These are phyloP conservation scores for Plagodis pulveraria DNA, from an alignment of 2,888 invertebrate species.

Conservation along the genomic window DNA sequence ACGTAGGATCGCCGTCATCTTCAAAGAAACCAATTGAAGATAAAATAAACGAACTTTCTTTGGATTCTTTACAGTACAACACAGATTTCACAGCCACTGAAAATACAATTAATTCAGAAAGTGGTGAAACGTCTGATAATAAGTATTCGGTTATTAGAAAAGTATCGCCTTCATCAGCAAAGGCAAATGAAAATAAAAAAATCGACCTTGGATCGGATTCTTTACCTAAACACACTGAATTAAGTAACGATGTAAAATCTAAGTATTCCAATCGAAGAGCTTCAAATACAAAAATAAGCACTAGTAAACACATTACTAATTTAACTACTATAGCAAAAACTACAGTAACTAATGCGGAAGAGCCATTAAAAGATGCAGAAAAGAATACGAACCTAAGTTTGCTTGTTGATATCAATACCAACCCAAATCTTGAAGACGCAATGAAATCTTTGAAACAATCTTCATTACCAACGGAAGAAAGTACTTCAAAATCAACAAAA, in stretches of 20 bases:
- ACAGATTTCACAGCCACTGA: background rate
- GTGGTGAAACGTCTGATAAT: too few relatives aligned
- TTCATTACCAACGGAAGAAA: background rate
- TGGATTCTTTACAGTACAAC: background rate
- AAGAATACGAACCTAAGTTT: background rate
- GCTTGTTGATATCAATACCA: background rate
- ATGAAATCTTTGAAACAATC: background rate
- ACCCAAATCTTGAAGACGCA: background rate
- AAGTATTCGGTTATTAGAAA: too few relatives aligned
- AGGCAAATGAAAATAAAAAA: background rate
- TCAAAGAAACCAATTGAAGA: background rate
- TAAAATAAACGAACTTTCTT: background rate
- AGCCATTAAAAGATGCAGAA: background rate
- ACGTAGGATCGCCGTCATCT: background rate
- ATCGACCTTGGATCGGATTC: background rate
- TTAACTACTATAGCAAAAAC: too few relatives aligned
- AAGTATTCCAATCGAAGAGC: background rate
- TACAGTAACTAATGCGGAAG: background rate
- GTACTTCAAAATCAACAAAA: background rate
- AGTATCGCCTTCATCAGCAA: background rate
- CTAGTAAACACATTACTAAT: background rate
- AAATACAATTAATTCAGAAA: too few relatives aligned
- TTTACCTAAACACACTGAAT: background rate
- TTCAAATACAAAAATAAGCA: background rate
- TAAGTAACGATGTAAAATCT: too few relatives aligned